Conservation (phyloP, 2,113 vertebrate species). For the Camarhynchus parvulus region DNA sequence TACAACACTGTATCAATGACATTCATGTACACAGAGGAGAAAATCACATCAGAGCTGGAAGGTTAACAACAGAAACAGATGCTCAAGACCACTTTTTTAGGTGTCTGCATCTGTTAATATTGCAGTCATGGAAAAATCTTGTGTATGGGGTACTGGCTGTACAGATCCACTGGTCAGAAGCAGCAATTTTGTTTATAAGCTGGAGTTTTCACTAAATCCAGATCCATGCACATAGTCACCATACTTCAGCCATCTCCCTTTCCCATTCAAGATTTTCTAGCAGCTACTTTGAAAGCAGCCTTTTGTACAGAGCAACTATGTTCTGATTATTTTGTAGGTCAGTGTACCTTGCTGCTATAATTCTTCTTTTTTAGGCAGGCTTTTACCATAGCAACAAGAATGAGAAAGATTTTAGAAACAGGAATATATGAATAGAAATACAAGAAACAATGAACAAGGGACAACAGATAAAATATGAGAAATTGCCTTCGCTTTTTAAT, state of each 20-base stretch:
- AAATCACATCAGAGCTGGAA: not conserved
- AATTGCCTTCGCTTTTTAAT: not conserved
- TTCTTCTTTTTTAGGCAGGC: not conserved
- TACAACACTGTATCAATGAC: constrained; percentile 30
- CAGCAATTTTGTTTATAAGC: not conserved
- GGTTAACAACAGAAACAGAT: constrained; percentile 18
- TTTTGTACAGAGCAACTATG: not conserved
- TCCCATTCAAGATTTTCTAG: not conserved
- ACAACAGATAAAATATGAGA: not conserved
- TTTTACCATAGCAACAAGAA: constrained; percentile 65
- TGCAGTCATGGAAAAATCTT: not conserved
- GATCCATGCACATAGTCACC: not conserved
- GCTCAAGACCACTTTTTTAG: not conserved
- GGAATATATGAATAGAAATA: not conserved
- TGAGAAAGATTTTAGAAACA: constrained; percentile 20
- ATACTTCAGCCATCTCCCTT: not conserved
- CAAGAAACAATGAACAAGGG: not conserved
- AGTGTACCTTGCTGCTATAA: constrained; percentile 26
- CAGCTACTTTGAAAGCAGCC: not conserved
- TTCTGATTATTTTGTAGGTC: constrained; percentile 46
- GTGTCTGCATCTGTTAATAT: not conserved
- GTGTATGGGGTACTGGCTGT: not conserved
- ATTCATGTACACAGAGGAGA: not conserved
- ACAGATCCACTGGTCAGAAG: not conserved
- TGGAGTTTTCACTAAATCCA: not conserved